phyloP scores from a whole-genome alignment of 2,113 vertebrate genomes.

The Carlito syrichta region DNA sequence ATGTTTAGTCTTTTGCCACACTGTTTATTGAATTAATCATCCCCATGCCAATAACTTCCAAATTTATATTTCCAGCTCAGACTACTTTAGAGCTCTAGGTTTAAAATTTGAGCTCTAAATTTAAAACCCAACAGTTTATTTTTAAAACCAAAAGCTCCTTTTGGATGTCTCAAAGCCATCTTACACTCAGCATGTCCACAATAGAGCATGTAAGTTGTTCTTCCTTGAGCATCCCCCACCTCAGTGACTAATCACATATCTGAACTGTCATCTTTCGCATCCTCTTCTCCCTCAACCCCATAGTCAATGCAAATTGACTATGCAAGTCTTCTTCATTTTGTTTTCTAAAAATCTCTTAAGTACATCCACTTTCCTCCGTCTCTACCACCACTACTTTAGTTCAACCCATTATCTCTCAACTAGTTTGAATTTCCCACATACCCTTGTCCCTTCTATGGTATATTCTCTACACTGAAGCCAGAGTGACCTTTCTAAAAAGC shows the following conservation, averaged over 20 bases:
- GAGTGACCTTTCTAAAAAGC: not conserved
- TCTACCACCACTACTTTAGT: not conserved
- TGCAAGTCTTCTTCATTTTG: not conserved
- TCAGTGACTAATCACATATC: not conserved
- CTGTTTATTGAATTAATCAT: not conserved
- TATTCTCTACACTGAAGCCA: not conserved
- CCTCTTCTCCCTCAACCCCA: not conserved
- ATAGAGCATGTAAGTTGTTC: not conserved
- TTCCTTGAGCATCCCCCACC: not conserved
- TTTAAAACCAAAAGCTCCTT: not conserved
- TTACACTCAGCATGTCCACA: not conserved
- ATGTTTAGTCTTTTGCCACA: not conserved
- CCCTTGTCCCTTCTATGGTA: not conserved
- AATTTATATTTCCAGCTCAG: not conserved
- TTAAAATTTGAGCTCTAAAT: not conserved
- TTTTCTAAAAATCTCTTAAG: not conserved
- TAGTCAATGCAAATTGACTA: not conserved
- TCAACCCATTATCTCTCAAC: not conserved
- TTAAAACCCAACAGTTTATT: not conserved
- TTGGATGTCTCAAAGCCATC: not conserved
- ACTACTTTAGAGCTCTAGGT: not conserved
- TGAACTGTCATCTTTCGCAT: not conserved
- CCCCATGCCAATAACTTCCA: not conserved
- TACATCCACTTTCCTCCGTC: not conserved
- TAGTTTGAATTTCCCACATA: not conserved